Evolutionary conservation across 2,113 vertebrate species (phyloP), one percentile per base, ranked within the genome.

Genomic region (Cochlearius cochlearius): DNA sequence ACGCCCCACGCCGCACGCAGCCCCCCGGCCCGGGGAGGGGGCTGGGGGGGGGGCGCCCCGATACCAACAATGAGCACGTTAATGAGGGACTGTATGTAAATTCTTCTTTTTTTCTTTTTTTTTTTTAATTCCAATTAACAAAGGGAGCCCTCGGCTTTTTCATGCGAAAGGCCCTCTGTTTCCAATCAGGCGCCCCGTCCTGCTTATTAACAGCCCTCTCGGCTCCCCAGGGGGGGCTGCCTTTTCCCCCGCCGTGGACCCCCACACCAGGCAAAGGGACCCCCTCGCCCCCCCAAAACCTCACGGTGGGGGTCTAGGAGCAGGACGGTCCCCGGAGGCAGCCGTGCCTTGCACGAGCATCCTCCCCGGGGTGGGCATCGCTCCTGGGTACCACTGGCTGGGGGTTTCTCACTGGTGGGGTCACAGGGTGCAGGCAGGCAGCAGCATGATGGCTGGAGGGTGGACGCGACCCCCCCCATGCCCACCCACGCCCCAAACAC

Each of bases 71-170:
- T 75, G 90, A 72, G 75, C 92, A 94, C 81, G 34, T 86, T 97
- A 96, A 97, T 94, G 95, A 97, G 95, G 94, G 92, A 88, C 84
- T 88, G 91, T 94, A 97, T 96, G 95, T 86, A 96, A 97, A 96
- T 96, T 93, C 49, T 67, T 55, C 12, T 53, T 62, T 25, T n/a
- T 27, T 25, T 25, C 55, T n/a, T 29, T 25, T 55, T 53, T 76
- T 80, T 73, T 32, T 5, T 62, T 36, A 34, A 80, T 78, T 94
- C 94, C 92, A 97, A 97, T 97, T 96, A 97, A 97, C 94, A 97
- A 97, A 97, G 79, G 94, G 68, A 96, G 95, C 96, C 79, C 91
- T 97, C 23, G 66, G 94, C 88, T 97, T 96, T 95, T 96, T 95
- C 95, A 97, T 95, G 96, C 92, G 73, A 96, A 95, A 88, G 86